A percentile compares a stretch with the other conserved stretches of the same genome.
phyloP scores from a whole-genome alignment of 2,113 vertebrate species.

The Pollimyrus isidori region DNA sequence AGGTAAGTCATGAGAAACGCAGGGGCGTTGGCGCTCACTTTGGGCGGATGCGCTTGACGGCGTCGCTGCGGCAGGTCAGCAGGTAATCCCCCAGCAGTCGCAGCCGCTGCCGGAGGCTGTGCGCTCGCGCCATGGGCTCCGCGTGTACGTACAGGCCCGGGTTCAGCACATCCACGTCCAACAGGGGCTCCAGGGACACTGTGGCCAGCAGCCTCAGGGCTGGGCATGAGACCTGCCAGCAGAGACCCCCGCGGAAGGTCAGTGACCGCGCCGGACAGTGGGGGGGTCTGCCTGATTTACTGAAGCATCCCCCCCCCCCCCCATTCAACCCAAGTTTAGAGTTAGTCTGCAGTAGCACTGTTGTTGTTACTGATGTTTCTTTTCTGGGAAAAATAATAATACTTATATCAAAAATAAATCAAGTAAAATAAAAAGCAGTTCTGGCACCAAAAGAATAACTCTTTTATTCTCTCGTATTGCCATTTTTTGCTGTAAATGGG shows the following conservation, averaged over 20 bases:
- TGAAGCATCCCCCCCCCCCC: neutral
- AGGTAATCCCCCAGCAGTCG: conserved; percentile 87
- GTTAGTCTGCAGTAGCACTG: neutral
- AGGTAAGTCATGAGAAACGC: neutral
- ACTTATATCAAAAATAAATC: neutral
- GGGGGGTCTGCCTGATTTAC: neutral
- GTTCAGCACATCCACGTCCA: conserved; percentile 78
- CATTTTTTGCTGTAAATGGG: neutral
- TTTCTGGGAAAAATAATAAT: neutral
- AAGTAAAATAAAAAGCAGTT: neutral
- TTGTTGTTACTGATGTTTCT: neutral
- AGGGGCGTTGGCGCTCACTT: conserved; percentile 35
- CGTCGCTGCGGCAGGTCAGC: conserved; percentile 76
- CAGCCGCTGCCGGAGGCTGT: conserved; percentile 67
- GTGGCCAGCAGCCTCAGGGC: conserved; percentile 71
- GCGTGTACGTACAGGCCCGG: conserved; percentile 70
- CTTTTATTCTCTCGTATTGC: neutral
- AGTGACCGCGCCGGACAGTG: no score
- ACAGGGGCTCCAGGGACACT: conserved; percentile 73
- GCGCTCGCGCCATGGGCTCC: conserved; percentile 65
- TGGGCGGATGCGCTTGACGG: conserved; percentile 63
- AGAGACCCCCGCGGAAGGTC: neutral
- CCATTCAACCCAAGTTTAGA: neutral
- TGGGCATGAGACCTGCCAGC: conserved; percentile 69
- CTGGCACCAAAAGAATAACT: neutral